These are phyloP conservation scores for Sarcophaga variegata DNA, from an alignment of 2,888 invertebrate genomes.

Conservation along the genomic window DNA sequence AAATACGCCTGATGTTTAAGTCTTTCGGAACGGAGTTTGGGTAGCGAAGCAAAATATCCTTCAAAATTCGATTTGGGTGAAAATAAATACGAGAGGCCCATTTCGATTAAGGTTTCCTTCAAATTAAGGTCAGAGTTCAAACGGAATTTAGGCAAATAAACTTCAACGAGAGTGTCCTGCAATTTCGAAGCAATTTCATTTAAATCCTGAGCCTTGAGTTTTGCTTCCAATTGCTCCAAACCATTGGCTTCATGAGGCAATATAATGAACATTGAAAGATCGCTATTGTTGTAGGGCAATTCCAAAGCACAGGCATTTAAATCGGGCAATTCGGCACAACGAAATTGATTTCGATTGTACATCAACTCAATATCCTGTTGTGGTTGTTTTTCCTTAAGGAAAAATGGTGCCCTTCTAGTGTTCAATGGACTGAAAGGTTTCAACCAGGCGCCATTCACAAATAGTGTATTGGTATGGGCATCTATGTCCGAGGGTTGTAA, in stretches of 20 bases:
- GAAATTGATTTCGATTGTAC: conserved; percentile 83
- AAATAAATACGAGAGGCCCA: conserved; percentile 84
- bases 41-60: conserved; percentile 74
- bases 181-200: conserved; percentile 81
- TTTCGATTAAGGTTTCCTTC: conserved; percentile 80
- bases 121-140: conserved; percentile 84
- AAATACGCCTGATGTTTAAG: conserved; percentile 92
- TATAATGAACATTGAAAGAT: conserved; percentile 89
- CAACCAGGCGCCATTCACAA: conserved; percentile 91
- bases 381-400: conserved; percentile 80
- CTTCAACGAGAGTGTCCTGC: conserved; percentile 82
- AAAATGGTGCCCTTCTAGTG: conserved; percentile 82
- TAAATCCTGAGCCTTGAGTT: conserved; percentile 84
- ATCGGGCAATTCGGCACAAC: conserved; percentile 82
- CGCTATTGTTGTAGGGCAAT: conserved; percentile 87
- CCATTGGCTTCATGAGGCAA: conserved; percentile 88
- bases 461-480: conserved; percentile 85
- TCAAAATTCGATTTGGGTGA: not conserved
- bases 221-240: conserved; percentile 84
- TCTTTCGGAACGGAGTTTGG: conserved; percentile 85
- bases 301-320: conserved; percentile 85
- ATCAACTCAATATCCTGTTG: conserved; percentile 85
- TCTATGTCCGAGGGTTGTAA: conserved; percentile 84
- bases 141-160: conserved; percentile 90
- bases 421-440: conserved; percentile 83